Conservation (phyloP, 2,113 vertebrate genomes). For the Istiophorus platypterus region DNA sequence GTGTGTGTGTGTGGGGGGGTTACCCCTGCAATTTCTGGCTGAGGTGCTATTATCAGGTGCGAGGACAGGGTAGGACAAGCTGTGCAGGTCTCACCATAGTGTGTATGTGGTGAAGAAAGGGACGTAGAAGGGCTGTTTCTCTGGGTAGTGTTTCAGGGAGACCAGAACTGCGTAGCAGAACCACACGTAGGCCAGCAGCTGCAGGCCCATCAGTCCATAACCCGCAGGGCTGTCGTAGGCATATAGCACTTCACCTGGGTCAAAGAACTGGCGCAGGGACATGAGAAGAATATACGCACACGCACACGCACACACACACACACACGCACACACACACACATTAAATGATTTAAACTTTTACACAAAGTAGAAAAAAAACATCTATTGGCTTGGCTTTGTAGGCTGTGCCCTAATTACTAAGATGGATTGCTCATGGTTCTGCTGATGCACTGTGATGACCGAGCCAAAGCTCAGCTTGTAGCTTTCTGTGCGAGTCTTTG, state of each 20-base stretch:
- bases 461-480: conserved; percentile 45
- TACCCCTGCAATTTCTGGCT: conserved; percentile 19
- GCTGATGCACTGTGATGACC: conserved; percentile 27
- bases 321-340: conserved; percentile 7
- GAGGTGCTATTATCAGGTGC: conserved; percentile 26
- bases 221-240: conserved; percentile 93
- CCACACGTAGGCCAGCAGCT: conserved; percentile 94
- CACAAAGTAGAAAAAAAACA: conserved; percentile 3
- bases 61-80: conserved; percentile 15
- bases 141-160: conserved; percentile 92
- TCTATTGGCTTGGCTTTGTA: conserved; percentile 5
- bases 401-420: conserved; percentile 49
- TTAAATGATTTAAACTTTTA: conserved; percentile 1
- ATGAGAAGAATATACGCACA: not conserved
- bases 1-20: too few species aligned
- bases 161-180: conserved; percentile 93
- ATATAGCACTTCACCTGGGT: conserved; percentile 93
- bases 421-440: conserved; percentile 52
- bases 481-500: conserved; percentile 44
- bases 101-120: conserved; percentile 95
- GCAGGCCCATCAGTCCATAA: conserved; percentile 91
- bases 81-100: conserved; percentile 87
- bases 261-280: conserved; percentile 88
- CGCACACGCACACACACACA: conserved; percentile 6
- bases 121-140: conserved; percentile 93